These are phyloP conservation scores for Charadrius vociferus DNA, from an alignment of 2,113 vertebrate genomes.

Conservation along the genomic window DNA sequence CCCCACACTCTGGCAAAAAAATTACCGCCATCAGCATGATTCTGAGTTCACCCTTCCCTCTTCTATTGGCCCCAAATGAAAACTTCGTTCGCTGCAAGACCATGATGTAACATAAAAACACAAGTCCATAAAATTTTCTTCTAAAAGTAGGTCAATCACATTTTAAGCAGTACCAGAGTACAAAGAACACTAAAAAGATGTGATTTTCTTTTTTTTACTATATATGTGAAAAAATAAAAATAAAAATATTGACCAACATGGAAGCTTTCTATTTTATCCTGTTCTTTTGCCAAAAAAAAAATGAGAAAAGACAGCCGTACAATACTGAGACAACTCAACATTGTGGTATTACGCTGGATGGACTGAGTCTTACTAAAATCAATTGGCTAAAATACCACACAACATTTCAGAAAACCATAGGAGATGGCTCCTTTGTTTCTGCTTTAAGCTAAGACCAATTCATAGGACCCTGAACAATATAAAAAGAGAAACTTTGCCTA, in stretches of 20 bases:
- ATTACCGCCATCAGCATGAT: background rate
- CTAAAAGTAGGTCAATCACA: background rate
- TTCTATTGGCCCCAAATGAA: background rate
- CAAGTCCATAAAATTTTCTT: background rate
- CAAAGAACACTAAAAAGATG: background rate
- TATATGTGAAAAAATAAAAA: background rate
- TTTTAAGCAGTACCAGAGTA: background rate
- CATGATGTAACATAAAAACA: background rate
- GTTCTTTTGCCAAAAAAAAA: background rate
- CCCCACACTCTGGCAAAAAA: background rate
- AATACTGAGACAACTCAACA: background rate
- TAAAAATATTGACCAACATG: fast-evolving
- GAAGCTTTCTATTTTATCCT: background rate
- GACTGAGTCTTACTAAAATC: background rate
- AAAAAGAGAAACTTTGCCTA: background rate
- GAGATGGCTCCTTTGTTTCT: background rate
- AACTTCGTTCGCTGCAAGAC: background rate
- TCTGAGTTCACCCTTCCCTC: background rate
- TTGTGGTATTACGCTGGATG: background rate
- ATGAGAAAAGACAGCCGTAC: background rate
- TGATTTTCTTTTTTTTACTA: background rate
- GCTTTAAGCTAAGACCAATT: background rate
- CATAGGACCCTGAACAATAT: background rate
- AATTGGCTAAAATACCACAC: background rate
- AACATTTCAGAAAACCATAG: background rate